phyloP scores from a whole-genome alignment of 2,888 invertebrate species.

The Melanostoma scalare region DNA sequence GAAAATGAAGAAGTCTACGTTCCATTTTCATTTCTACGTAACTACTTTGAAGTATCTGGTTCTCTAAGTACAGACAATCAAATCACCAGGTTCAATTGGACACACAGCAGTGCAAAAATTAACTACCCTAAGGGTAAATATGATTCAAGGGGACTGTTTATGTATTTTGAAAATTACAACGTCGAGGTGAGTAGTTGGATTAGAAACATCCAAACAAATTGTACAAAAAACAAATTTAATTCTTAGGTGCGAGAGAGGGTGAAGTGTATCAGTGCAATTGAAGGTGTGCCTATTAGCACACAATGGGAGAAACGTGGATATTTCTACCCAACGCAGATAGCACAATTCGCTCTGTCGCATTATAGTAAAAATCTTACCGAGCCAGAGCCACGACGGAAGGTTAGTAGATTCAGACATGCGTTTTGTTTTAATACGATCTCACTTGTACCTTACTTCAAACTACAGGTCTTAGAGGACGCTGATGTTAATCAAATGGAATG shows the following conservation, averaged over 20 bases:
- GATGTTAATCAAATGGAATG: slow-evolving; percentile 87
- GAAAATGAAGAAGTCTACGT: slow-evolving; percentile 94
- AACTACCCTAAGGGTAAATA: slow-evolving; percentile 95
- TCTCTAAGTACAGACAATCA: slow-evolving; percentile 83
- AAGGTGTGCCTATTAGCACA: slow-evolving; percentile 97
- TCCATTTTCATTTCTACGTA: slow-evolving; percentile 95
- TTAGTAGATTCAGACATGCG: slow-evolving; percentile 59
- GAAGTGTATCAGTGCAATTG: slow-evolving; percentile 96
- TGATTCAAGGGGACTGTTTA: slow-evolving; percentile 94
- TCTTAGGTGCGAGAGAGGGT: slow-evolving; percentile 91
- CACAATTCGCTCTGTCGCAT: slow-evolving; percentile 98
- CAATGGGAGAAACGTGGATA: slow-evolving; percentile 98
- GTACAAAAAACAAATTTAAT: slow-evolving; percentile 2
- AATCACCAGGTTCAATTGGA: slow-evolving; percentile 95
- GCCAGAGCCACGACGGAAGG: slow-evolving; percentile 88
- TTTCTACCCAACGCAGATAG: slow-evolving; percentile 99
- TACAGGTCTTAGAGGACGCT: slow-evolving; percentile 87
- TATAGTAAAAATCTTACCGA: slow-evolving; percentile 97
- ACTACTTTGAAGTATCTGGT: slow-evolving; percentile 97
- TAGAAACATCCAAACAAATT: neutral
- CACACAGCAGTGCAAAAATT: slow-evolving; percentile 95
- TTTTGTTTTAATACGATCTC: neutral
- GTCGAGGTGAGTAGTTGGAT: slow-evolving; percentile 87
- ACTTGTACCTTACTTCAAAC: neutral
- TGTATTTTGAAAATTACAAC: slow-evolving; percentile 98